Conservation (phyloP, 1,140 invertebrate genomes). For the Anthonomus grandis region DNA sequence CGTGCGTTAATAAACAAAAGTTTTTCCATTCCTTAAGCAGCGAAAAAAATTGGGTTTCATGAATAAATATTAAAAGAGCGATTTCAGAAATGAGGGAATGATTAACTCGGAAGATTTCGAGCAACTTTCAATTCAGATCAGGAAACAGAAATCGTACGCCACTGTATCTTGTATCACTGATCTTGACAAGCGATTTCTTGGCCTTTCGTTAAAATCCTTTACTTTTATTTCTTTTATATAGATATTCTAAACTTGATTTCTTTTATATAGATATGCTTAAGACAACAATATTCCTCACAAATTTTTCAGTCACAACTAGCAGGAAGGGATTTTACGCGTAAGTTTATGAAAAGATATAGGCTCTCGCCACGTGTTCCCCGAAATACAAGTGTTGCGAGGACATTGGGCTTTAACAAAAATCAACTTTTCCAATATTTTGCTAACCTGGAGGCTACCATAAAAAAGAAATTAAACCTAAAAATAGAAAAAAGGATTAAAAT, state of each 20-base stretch:
- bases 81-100: no score
- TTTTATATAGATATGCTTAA: not conserved
- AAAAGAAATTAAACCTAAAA: no score
- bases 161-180: conserved; percentile 1
- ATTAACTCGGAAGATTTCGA: no score
- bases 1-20: not conserved
- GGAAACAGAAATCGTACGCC: not conserved
- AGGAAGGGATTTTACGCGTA: conserved; percentile 6
- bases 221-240: no score
- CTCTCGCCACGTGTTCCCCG: not conserved
- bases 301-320: conserved; percentile 6
- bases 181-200: not conserved
- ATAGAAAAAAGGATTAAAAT: no score
- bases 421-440: no score
- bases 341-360: not conserved
- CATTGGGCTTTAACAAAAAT: conserved; percentile 1
- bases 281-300: not conserved
- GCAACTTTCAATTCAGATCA: not conserved
- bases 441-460: no score
- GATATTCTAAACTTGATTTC: no score
- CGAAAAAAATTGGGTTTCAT: conserved; percentile 1
- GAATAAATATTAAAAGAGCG: not conserved
- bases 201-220: not conserved
- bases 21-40: not conserved
- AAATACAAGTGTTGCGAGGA: conserved; percentile 10